Conservation (phyloP, 2,797 vertebrate species). For the Hippoglossus hippoglossus region DNA sequence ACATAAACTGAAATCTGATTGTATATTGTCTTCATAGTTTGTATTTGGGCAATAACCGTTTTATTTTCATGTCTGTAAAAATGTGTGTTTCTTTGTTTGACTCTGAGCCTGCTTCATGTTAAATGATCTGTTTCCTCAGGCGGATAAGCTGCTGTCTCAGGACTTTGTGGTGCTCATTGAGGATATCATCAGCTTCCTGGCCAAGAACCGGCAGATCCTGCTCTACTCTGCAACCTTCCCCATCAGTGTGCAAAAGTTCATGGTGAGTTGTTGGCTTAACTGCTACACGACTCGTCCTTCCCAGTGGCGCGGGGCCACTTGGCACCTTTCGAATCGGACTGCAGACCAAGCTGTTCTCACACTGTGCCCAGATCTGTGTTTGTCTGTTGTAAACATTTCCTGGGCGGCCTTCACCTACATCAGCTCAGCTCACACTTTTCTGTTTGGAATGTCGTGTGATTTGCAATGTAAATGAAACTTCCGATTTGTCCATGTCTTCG, state of each 20-base stretch:
- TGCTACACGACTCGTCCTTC: slow-evolving; percentile 21
- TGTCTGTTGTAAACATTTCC: slow-evolving; percentile 11
- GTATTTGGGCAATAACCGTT: too few relatives aligned
- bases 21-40: too few relatives aligned
- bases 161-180: slow-evolving; percentile 88
- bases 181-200: slow-evolving; percentile 88
- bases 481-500: background rate
- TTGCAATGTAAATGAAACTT: background rate
- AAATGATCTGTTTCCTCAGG: slow-evolving; percentile 65
- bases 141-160: slow-evolving; percentile 89
- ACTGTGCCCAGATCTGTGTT: slow-evolving; percentile 22
- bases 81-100: background rate
- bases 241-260: slow-evolving; percentile 89
- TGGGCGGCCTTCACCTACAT: background rate
- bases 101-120: background rate
- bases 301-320: slow-evolving; percentile 54
- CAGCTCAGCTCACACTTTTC: background rate
- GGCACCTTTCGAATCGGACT: slow-evolving; percentile 28
- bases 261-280: slow-evolving; percentile 78
- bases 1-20: background rate
- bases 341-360: slow-evolving; percentile 43
- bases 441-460: background rate
- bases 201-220: slow-evolving; percentile 87
- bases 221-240: slow-evolving; percentile 90
- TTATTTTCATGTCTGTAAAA: background rate